These are phyloP conservation scores for Hippoglossus hippoglossus DNA, from an alignment of 2,797 vertebrate genomes.

Conservation along the genomic window DNA sequence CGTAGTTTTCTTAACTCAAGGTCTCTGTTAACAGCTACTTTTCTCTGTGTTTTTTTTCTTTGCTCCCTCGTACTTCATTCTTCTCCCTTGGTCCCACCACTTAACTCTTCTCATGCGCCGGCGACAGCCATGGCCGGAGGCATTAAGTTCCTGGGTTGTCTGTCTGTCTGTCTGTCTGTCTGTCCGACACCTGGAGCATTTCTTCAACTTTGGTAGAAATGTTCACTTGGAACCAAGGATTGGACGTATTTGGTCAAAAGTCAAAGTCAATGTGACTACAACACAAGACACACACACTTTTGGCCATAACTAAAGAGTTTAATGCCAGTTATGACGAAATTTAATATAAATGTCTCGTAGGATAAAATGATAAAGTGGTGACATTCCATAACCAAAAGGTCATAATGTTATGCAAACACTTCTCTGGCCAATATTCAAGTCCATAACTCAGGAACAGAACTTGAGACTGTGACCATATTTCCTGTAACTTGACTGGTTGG, in stretches of 20 bases:
- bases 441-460: not conserved
- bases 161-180: not conserved
- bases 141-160: not conserved
- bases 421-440: not conserved
- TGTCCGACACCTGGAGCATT: not conserved
- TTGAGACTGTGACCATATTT: not conserved
- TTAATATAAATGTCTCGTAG: not conserved
- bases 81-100: conserved; percentile 20
- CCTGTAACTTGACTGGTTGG: not conserved
- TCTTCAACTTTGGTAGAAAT: no score
- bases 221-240: not conserved
- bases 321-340: not conserved
- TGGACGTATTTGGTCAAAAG: not conserved
- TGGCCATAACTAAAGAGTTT: not conserved
- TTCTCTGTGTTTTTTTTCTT: conserved; percentile 31
- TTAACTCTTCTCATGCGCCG: conserved; percentile 30
- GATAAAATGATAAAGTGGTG: not conserved
- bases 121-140: not conserved
- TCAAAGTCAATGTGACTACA: not conserved
- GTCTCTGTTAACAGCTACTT: conserved; percentile 35
- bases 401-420: not conserved
- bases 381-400: not conserved
- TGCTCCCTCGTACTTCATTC: conserved; percentile 23
- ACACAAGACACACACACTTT: no score
- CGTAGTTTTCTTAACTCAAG: conserved; percentile 44